Evolutionary conservation across 1,140 invertebrate genomes (phyloP).

Genomic region (Cyphomyrmex costatus): DNA sequence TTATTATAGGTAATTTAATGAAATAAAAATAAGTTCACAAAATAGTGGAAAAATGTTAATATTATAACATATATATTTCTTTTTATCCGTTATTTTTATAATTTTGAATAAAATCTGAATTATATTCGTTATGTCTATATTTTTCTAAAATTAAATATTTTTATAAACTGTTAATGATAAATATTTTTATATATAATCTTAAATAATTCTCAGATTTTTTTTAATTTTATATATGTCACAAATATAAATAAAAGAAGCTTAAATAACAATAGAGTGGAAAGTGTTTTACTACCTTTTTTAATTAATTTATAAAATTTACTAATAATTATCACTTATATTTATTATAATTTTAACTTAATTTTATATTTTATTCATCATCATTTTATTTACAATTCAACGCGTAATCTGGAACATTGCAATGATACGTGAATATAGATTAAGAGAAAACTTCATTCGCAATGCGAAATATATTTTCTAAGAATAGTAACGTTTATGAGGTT

Average conservation of each 20-base stretch:
- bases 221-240: neutral
- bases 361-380: neutral
- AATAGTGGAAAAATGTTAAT: too few relatives aligned
- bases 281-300: neutral
- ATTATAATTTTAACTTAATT: neutral
- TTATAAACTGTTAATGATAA: neutral
- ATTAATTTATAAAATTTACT: neutral
- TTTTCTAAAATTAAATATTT: neutral
- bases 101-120: neutral
- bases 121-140: neutral
- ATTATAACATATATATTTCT: too few relatives aligned
- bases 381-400: neutral
- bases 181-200: neutral
- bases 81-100: too few relatives aligned
- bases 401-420: neutral
- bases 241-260: neutral
- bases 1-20: too few relatives aligned
- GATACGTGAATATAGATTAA: neutral
- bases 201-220: neutral
- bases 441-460: neutral
- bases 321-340: neutral
- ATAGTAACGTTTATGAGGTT: neutral
- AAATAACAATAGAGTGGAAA: neutral
- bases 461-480: neutral
- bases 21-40: too few relatives aligned